Percentiles rank a stretch among this genome's conserved stretches.
phyloP scores from a whole-genome alignment of 2,113 vertebrate genomes.

The Cyprinodon tularosa region DNA sequence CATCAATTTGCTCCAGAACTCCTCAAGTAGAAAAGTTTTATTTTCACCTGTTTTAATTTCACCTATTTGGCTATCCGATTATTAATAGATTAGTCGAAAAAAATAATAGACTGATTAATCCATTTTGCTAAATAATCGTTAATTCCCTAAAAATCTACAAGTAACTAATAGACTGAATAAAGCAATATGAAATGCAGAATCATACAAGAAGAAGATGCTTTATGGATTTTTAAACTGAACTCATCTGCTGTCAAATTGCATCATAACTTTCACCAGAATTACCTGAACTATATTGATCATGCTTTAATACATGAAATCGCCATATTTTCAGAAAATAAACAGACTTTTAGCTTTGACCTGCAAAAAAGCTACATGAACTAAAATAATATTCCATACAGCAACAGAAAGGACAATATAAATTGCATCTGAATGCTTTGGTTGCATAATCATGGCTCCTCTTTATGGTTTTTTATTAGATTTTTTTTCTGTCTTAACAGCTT shows the following conservation, averaged over 20 bases:
- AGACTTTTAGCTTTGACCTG: background rate
- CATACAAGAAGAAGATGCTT: no score
- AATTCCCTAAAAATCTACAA: no score
- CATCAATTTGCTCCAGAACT: no score
- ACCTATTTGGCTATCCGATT: no score
- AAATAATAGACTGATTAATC: no score
- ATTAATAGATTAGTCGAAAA: no score
- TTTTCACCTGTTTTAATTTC: no score
- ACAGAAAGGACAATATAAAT: background rate
- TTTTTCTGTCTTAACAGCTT: background rate
- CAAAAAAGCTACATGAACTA: background rate
- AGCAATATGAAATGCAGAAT: background rate
- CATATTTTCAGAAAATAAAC: background rate
- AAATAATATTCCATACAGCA: background rate
- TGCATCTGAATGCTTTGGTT: background rate
- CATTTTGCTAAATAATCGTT: no score
- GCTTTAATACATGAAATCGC: no score
- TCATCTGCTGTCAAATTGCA: background rate
- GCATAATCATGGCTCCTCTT: background rate
- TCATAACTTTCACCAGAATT: background rate
- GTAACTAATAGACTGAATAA: background rate
- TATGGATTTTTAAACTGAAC: background rate
- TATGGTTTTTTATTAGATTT: background rate
- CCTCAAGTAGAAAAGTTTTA: no score
- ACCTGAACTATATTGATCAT: background rate